Conservation (phyloP, 2,888 invertebrate genomes). For the Agrotis exclamationis region DNA sequence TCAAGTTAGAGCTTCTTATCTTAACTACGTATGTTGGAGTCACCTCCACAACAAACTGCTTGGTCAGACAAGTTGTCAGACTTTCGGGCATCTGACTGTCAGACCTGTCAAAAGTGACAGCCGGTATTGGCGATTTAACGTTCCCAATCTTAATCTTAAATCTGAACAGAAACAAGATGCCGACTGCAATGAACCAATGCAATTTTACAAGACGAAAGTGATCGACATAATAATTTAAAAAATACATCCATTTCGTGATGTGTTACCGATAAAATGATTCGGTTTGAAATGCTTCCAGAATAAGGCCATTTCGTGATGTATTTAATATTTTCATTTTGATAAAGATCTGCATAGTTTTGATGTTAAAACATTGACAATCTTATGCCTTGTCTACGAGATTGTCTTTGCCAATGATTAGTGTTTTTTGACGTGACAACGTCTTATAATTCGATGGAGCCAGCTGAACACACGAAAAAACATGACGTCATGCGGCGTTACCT, state of each 20-base stretch:
- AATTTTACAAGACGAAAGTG: constrained; percentile 14
- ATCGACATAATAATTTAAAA: constrained; percentile 38
- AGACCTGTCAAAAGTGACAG: neutral
- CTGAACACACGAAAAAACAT: no score
- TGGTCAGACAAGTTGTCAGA: neutral
- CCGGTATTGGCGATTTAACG: neutral
- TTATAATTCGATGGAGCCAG: no score
- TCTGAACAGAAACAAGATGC: constrained; percentile 1
- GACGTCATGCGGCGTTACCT: no score
- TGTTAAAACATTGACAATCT: constrained; percentile 7
- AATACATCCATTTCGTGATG: constrained; percentile 35
- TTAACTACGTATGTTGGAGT: neutral
- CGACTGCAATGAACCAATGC: constrained; percentile 3
- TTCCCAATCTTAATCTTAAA: constrained; percentile 12
- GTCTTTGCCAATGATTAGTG: no score
- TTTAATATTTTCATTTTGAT: constrained; percentile 18
- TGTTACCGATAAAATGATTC: constrained; percentile 22
- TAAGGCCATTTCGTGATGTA: constrained; percentile 22
- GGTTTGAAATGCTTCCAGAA: no score
- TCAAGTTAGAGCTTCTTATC: no score
- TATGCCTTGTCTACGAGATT: constrained; percentile 2
- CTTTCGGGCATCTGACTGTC: no score
- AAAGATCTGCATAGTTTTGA: constrained; percentile 15
- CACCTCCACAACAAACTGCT: neutral
- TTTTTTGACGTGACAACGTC: no score